Base-by-base conservation (phyloP, 2,113 vertebrate species). In the Pseudopodoces humilis region DNA sequence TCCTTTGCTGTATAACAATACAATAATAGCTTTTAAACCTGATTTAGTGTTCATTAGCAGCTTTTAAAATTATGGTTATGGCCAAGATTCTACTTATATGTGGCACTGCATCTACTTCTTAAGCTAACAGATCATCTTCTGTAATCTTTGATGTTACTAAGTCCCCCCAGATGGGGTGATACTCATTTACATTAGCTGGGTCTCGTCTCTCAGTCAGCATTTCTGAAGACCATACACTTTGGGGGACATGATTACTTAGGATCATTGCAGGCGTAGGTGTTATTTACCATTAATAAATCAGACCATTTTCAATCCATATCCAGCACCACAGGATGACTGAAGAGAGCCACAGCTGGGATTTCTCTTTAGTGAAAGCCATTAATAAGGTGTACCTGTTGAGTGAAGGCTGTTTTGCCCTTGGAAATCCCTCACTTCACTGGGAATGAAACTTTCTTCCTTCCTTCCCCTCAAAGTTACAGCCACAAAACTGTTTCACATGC, bases 251-350 rank as follows among this genome's bases (percentile, higher is more conserved):
- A 50, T 82, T 77, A 22, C 49, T 67, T 71, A 52, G 46, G 43
- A 47, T 82, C 0, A 0, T 67, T 67, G 35, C 60, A 78, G 23
- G 25, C 3, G 0, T 10, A 25, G 21, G 25, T 31, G 18, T 75
- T 78, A n/a, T 39, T 90, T 75, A 33, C 27, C 30, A 19, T 3
- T 15, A 63, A 39, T 30, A 79, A 65, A 83, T 60, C 53, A 80
- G 79, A 12, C 17, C 0, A 0, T n/a, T 90, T 78, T 46, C 1
- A 1, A 18, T n/a, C 28, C 0, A 0, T 9, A 59, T 43, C n/a
- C 31, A 15, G 35, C 2, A 2, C 10, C 33, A 21, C 0, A 3
- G 43, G n/a, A 37, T 58, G 55, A 41, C 31, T 18, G 69, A 91
- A 69, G 30, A 46, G 43, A 63, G 18, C 3, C 33, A 47, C 65